phyloP scores from a whole-genome alignment of 2,888 invertebrate genomes.

The Galerucella calmariensis region DNA sequence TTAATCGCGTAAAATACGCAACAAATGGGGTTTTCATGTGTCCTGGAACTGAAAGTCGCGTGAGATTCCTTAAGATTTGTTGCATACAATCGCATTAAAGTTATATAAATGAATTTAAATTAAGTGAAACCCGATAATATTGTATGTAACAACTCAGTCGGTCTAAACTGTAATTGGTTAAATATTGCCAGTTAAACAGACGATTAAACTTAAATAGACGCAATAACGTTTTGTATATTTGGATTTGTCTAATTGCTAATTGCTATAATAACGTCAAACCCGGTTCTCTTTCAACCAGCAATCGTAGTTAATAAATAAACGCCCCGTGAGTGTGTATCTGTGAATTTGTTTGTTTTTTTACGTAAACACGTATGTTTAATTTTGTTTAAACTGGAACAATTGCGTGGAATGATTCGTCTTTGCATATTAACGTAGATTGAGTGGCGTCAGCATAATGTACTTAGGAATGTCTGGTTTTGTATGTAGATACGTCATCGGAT shows the following conservation, averaged over 20 bases:
- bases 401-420: background rate
- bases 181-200: conserved; percentile 25
- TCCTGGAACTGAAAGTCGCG: too few species aligned
- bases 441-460: too few species aligned
- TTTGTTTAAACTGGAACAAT: background rate
- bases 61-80: too few species aligned
- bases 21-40: too few species aligned
- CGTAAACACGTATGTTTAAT: background rate
- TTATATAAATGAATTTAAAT: background rate
- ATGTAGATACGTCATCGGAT: too few species aligned
- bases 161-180: conserved; percentile 20
- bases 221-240: conserved; percentile 20
- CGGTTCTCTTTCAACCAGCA: conserved; percentile 1
- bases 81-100: background rate
- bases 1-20: too few species aligned
- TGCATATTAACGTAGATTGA: background rate
- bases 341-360: background rate
- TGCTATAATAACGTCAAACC: conserved; percentile 18
- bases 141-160: conserved; percentile 17
- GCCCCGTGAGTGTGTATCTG: background rate
- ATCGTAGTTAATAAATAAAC: conserved; percentile 12
- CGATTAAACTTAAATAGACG: conserved; percentile 25
- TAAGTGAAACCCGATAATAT: conserved; percentile 12
- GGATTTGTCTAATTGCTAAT: conserved; percentile 27
- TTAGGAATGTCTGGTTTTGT: too few species aligned